A percentile compares a stretch with the other conserved stretches of the same genome.
phyloP scores from a whole-genome alignment of 1,140 invertebrate genomes.

The Agraylea sexmaculata region DNA sequence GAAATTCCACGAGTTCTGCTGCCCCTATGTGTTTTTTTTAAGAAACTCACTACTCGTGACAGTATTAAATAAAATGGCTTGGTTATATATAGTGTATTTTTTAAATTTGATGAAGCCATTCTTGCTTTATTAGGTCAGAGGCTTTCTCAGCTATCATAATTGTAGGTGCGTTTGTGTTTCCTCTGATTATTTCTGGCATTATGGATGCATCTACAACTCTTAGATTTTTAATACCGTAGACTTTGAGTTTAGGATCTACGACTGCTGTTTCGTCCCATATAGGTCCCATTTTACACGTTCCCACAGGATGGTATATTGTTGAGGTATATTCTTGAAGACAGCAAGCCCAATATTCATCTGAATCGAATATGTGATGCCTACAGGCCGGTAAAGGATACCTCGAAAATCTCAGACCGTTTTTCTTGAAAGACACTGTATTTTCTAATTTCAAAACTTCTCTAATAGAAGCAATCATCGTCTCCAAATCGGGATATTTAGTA shows the following conservation, averaged over 20 bases:
- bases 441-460: slow-evolving; percentile 42
- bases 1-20: too few species aligned
- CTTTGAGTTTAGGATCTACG: slow-evolving; percentile 51
- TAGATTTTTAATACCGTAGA: slow-evolving; percentile 52
- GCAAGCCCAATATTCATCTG: slow-evolving; percentile 62
- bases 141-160: slow-evolving; percentile 63
- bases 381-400: slow-evolving; percentile 49
- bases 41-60: too few species aligned
- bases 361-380: slow-evolving; percentile 43
- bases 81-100: too few species aligned
- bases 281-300: slow-evolving; percentile 75
- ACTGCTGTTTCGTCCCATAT: slow-evolving; percentile 48
- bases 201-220: slow-evolving; percentile 64
- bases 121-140: slow-evolving; percentile 49
- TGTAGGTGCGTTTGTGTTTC: slow-evolving; percentile 52
- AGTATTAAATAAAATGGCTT: too few species aligned
- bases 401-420: slow-evolving; percentile 43
- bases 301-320: slow-evolving; percentile 60
- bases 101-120: slow-evolving; percentile 37
- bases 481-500: slow-evolving; percentile 47
- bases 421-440: slow-evolving; percentile 45
- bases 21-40: too few species aligned
- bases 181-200: slow-evolving; percentile 46
- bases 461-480: slow-evolving; percentile 46
- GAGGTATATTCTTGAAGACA: slow-evolving; percentile 50